Evolutionary conservation across 2,888 invertebrate genomes (phyloP), one percentile per base, ranked within the genome.

Genomic region (Amphipyra tragopoginis): DNA sequence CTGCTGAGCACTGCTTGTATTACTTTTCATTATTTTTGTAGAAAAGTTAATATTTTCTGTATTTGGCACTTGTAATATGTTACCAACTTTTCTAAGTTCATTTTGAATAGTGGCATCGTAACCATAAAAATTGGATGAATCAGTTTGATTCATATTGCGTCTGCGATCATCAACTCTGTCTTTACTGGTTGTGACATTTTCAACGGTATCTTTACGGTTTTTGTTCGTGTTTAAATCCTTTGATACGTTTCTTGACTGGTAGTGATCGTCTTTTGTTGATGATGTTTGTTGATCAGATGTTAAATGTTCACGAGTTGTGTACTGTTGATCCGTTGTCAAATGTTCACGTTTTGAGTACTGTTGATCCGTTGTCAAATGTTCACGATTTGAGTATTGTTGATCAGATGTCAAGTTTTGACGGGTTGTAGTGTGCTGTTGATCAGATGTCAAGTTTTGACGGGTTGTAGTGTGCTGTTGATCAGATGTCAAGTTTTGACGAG

Each of bases 1-100:
- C 88, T 96, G 95, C 53, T 96, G 93, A 50, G 94, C 93, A 59
- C 96, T 95, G 62, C 95, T 95, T 45, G 95, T 95, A 73, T 95
- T 94, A 73, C 96, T 95, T 77, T 96, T 95, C 61, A 95, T 89
- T 42, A 95, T 92, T 86, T 94, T 93, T 59, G 84, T 95, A 44
- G 89, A 95, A 87, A 90, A 92, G 68, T 94, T 90, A 26, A 93
- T 79, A 66, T 92, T 90, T 71, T 92, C 85, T 10, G 86, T 86
- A 65, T 92, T 84, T 47, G 86, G 84, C 36, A 93, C 90, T 74
- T 93, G 89, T 58, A 94, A 84, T 76, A 94, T 92, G 57, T 93
- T 86, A 36, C 93, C 94, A 8, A 94, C 94, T 84, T 93, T 94
- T 54, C 80, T 87, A 8, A 94, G 77, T 85, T 94, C 91, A 65